Base-by-base conservation (phyloP, 2,113 vertebrate genomes). In the Ceuthmochares aereus region DNA sequence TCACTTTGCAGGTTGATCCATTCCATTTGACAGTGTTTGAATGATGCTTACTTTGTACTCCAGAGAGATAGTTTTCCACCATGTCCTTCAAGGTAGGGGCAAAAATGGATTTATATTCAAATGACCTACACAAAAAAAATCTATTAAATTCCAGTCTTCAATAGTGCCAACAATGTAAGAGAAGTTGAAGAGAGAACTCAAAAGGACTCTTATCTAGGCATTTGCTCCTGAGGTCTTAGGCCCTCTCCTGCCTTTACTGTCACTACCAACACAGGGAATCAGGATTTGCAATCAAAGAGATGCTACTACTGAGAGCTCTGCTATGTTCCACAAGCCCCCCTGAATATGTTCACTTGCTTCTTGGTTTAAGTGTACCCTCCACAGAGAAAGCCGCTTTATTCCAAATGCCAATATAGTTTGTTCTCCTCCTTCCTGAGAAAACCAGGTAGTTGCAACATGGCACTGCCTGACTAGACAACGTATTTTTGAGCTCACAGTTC, bases 21-120 rank as follows among this genome's bases (percentile, higher is more conserved):
- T 92, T 92, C 64, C n/a, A 73, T 82, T 79, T 94, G 90, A 72
- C 37, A 59, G 26, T 72, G 47, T 84, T 94, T 90, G 83, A 32
- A 43, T 72, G 81, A 78, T 60, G 64, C 43, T 67, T n/a, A 59
- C 47, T 51, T 32, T 59, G 20, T 64, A 32, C 47, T 81, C 40
- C 18, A 20, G 11, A 7, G 15, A 4, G 17, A 72, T 11, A 26
- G 56, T 40, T 77, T 93, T 81, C 73, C 63, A 42, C 34, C 0
- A 0, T 42, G 25, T 43, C 49, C 43, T 86, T 86, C 60, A 70
- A 49, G 22, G 14, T 45, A 40, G 30, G 36, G 9, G 3, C 1
- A 37, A 77, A 89, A 47, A 29, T 2, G 9, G 2, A 12, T 14
- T 21, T 8, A 14, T 25, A 22, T 22, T 7, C 37, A 64, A 27